Evolutionary conservation across 2,888 invertebrate species (phyloP), one percentile per base, ranked within the genome.

Genomic region (Liodrosophila aerea): DNA sequence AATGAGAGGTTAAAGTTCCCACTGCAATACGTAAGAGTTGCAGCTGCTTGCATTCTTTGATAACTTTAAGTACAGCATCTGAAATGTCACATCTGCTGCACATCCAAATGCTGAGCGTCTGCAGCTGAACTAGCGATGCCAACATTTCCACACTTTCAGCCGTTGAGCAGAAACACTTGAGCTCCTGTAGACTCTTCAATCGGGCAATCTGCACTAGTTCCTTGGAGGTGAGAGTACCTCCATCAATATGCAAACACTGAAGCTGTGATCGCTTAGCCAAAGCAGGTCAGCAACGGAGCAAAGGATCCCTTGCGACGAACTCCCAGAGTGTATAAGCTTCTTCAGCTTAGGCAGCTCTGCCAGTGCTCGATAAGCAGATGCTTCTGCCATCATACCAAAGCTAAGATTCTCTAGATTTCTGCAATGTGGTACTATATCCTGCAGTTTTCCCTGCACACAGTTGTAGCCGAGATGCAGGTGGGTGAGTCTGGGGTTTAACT

Each of bases 81-180:
- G 78, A 62, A 1, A 85, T 44, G 30, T 85, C 85, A 3, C 30
- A 12, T 18, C 58, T 12, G 9, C 56, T 64, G 40, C 65, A 51
- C 76, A 82, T 78, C 83, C 83, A 85, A 8, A 85, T 11, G 9
- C 45, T 53, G 1, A 85, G 65, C 43, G 58, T 39, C 16, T 61
- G 57, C 7, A 85, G 53, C 11, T 64, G 45, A 0, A n/a, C 8
- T 0, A 78, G 58, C 9, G 44, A 34, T 1, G 61, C 40, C 22
- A 78, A 18, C 54, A 56, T 44, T 41, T 51, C 59, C 45, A 85
- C 63, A 11, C 61, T 50, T 4, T 78, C 73, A 1, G 50, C 22
- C n/a, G 58, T 53, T 15, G 51, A 46, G 39, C 49, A 75, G 15
- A 75, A 85, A 43, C 85, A 78, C 51, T 82, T 78, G 7, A 85